Evolutionary conservation across 64 coral and sea anemone genomes (phyloP), one percentile per base, ranked within the genome.

Genomic region (Pocillopora damicornis): DNA sequence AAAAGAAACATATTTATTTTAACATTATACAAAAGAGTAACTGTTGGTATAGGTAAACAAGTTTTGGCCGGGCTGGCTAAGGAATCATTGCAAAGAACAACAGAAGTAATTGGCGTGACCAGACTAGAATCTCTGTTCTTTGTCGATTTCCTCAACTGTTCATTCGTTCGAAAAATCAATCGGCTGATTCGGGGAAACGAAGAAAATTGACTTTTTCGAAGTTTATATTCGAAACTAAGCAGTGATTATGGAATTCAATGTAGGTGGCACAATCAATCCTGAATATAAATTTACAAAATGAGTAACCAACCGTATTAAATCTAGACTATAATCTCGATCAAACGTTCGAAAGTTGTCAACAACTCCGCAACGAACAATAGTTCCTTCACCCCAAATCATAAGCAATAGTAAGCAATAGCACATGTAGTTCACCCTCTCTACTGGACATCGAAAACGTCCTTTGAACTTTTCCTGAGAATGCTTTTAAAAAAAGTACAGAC

Each of bases 301-400:
- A 73, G 81, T 73, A 85, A 2, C 81, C 62, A 85, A 85, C 37
- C 81, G 81, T 72, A 35, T 11, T 65, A 51, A 83, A 81, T 37
- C 79, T 61, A 62, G 34, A 2, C 78, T 8, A 18, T 20, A 67
- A 63, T 22, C 37, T 73, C 36, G 81, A 85, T 85, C 65, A 58
- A 85, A 13, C 11, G 64, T 20, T 85, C 64, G 81, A 58, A 85
- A 42, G 18, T 22, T 38, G 23, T 13, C 63, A 45, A 69, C 37
- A 42, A 85, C 65, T 82, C 2, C 7, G 36, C 5, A 26, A 42
- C 23, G 58, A 38, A 36, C 35, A 83, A 67, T 35, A 83, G 16
- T 15, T 14, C 67, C 6, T 59, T 26, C 11, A 85, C 63, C n/a
- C 37, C 30, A 26, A 17, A 23, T 18, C 22, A 36, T 14, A 72